phyloP scores from a whole-genome alignment of 1,140 invertebrate genomes.

The Orchesella cincta region DNA sequence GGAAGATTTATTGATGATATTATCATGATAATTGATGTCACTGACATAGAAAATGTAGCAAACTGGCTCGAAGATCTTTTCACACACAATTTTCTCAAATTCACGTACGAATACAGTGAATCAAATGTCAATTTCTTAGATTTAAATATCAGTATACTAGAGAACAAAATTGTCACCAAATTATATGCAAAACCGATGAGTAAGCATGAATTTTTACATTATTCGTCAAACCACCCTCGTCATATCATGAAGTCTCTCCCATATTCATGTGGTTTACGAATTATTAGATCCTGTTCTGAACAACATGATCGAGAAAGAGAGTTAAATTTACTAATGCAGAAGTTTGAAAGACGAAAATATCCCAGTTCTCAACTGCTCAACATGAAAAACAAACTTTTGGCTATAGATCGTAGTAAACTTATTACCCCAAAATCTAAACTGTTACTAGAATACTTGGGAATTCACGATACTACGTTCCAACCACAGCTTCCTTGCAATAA shows the following conservation, averaged over 20 bases:
- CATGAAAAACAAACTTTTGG: not conserved
- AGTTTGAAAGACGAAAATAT: not conserved
- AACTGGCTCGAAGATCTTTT: not conserved
- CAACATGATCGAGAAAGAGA: not conserved
- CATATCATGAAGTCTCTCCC: not conserved
- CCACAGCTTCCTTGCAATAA: not conserved
- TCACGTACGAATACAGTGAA: not conserved
- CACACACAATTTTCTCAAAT: not conserved
- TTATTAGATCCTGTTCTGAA: not conserved
- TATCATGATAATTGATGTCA: not conserved
- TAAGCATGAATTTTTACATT: not conserved
- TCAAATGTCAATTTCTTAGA: not conserved
- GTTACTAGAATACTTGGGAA: not conserved
- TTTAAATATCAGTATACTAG: not conserved
- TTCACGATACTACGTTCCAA: not conserved
- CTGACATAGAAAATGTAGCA: not conserved
- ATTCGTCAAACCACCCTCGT: not conserved
- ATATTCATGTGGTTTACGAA: not conserved
- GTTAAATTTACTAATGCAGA: not conserved
- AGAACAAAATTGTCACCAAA: not conserved
- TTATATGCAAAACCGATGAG: not conserved
- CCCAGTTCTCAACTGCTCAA: not conserved
- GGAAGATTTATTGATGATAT: slow-evolving; percentile 9
- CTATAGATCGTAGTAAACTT: not conserved
- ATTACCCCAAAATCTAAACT: not conserved